Evolutionary conservation across 2,113 vertebrate species (phyloP), one percentile per base, ranked within the genome.

Genomic region (Diphyllodes magnificus): DNA sequence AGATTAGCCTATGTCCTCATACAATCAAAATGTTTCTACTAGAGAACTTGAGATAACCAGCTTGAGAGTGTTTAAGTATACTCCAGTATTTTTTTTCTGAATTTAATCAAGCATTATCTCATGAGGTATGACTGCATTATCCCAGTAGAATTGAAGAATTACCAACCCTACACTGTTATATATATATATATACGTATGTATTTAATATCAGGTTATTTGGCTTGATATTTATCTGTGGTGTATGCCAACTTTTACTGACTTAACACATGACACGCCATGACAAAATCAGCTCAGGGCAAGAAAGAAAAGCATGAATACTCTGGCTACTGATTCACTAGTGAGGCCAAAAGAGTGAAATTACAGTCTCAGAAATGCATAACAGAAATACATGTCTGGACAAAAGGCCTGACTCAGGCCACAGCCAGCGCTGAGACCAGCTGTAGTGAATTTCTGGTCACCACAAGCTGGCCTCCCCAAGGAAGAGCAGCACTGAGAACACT

Each of bases 21-120:
- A 90, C 85, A 96, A 97, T 96, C 94, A 96, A 96, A 97, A 97
- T 96, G 95, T 93, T 95, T 96, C 95, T 90, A 28, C 96, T 97
- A 66, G 54, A 90, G 75, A 90, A 92, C 82, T 95, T 90, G 78
- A 96, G 94, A 96, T 96, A 97, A 86, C 90, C 86, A 86, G 60
- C 85, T 94, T 94, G 75, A 91, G 85, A 95, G 71, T 44, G 63
- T 83, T 86, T 75, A 95, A 92, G 56, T 49, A 33, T 77, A 71
- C 54, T 92, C 44, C 47, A 78, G 51, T 80, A 51, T 80, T 66
- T 87, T 84, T 82, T 64, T 4, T 1, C 33, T 5, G 22, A 70
- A 49, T 88, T 86, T 95, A 95, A 96, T 93, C 92, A 91, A 88
- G 68, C 59, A 76, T 95, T 97, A 92, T 95, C 89, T 95, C 95